Conservation (phyloP, 2,888 invertebrate species). For the Euplagia quadripunctaria region DNA sequence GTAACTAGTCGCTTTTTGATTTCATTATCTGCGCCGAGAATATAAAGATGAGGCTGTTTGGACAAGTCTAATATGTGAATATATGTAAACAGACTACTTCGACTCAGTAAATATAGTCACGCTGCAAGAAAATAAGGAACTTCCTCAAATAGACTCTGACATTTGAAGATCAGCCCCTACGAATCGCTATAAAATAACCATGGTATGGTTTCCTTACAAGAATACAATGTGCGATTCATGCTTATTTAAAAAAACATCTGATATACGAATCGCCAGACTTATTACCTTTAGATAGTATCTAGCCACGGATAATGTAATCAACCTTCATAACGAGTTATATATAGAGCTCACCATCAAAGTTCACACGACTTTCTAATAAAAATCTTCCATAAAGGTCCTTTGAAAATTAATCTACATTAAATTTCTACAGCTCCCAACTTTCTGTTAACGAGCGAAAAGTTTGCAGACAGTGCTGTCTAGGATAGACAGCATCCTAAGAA, state of each 20-base stretch:
- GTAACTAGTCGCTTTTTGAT: too few species aligned
- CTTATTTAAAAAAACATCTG: not conserved
- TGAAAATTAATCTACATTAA: not conserved
- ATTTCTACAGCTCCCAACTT: not conserved
- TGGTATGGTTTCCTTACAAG: not conserved
- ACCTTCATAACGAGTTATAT: not conserved
- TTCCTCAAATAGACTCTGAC: too few species aligned
- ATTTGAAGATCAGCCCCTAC: too few species aligned
- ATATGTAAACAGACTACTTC: too few species aligned
- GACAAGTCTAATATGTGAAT: too few species aligned
- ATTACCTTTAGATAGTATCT: too few species aligned
- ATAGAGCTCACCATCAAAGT: not conserved
- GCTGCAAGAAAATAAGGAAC: too few species aligned
- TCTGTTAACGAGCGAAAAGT: not conserved
- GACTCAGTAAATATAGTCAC: too few species aligned
- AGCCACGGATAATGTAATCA: too few species aligned
- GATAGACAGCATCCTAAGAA: not conserved
- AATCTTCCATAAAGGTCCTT: not conserved
- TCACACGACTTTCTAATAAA: not conserved
- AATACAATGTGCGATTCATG: not conserved
- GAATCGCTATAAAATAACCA: not conserved
- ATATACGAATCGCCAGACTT: not conserved
- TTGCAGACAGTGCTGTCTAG: not conserved
- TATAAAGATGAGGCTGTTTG: too few species aligned
- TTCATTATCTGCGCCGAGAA: too few species aligned